These are phyloP conservation scores for Botia almorhae DNA, from an alignment of 2,797 vertebrate genomes.

Conservation along the genomic window DNA sequence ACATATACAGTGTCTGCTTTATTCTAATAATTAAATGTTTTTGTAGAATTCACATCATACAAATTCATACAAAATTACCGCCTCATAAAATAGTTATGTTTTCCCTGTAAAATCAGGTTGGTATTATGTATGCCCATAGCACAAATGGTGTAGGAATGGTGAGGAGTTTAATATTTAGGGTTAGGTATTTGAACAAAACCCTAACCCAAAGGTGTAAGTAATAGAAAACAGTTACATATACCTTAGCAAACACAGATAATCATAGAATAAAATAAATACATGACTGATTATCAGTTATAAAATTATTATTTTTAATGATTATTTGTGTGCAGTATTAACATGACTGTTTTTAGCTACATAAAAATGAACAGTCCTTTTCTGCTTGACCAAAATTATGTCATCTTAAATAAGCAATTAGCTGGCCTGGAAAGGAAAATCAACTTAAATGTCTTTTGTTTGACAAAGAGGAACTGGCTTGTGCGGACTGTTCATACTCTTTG, in stretches of 20 bases:
- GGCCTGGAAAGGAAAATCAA: constrained; percentile 68
- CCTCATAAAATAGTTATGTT: no score
- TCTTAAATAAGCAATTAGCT: constrained; percentile 75
- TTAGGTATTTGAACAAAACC: no score
- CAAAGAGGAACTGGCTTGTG: constrained; percentile 63
- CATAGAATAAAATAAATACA: not conserved
- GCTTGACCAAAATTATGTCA: constrained; percentile 67
- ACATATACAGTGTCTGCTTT: no score
- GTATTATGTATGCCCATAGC: not conserved
- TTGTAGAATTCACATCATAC: no score
- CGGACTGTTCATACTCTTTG: constrained; percentile 56
- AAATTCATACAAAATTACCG: no score
- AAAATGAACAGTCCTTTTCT: constrained; percentile 72
- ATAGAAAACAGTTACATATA: not conserved
- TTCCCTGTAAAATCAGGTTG: no score
- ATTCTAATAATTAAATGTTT: no score
- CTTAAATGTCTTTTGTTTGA: constrained; percentile 65
- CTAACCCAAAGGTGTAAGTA: not conserved
- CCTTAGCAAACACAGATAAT: not conserved
- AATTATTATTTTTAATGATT: constrained; percentile 58
- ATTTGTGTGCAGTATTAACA: constrained; percentile 69
- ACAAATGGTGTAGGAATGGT: not conserved
- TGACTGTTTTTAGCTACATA: constrained; percentile 58
- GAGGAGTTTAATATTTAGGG: not conserved
- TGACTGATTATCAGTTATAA: not conserved